Evolutionary conservation across 2,888 invertebrate species (phyloP), one percentile per base, ranked within the genome.

Genomic region (Tipula lateralis): DNA sequence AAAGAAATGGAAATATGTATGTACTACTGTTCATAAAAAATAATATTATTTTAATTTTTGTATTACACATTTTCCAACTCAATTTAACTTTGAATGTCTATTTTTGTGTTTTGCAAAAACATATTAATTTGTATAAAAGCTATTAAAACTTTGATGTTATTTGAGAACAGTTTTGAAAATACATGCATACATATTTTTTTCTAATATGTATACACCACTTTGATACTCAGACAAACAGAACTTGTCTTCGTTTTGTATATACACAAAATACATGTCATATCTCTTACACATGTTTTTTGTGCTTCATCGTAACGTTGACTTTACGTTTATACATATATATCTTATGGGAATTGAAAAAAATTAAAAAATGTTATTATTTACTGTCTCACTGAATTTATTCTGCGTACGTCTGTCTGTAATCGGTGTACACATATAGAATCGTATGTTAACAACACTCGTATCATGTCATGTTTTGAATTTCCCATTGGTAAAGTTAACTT

Each of bases 61-160:
- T 66, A 9, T 66, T 66, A 24, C 3, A n/a, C 13, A 0, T 39
- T 66, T 66, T 66, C 9, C 24, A 66, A 66, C 19, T 66, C 24
- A 66, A 66, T 66, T 66, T 66, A 66, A 66, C 66, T 66, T 66
- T 66, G 9, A 66, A 24, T 66, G 66, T 66, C 66, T 66, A 66
- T 66, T 66, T 66, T n/a, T 44, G n/a, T 36, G 5, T 36, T 44
- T 44, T 16, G 44, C 7, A 66, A 66, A 24, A 66, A 66, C 4
- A 66, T 66, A 66, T 66, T 66, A 66, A 66, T 66, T 66, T 66
- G 66, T 24, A 24, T 66, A 24, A 66, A 66, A 66, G 66, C 9
- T 66, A 66, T 66, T 66, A 66, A 66, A 66, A 66, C 24, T 66
- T 66, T 24, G 66, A 12, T 66, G 44, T 19, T 66, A 9, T 12